These are phyloP conservation scores for Leuctra nigra DNA, from an alignment of 2,888 invertebrate species.

Conservation along the genomic window DNA sequence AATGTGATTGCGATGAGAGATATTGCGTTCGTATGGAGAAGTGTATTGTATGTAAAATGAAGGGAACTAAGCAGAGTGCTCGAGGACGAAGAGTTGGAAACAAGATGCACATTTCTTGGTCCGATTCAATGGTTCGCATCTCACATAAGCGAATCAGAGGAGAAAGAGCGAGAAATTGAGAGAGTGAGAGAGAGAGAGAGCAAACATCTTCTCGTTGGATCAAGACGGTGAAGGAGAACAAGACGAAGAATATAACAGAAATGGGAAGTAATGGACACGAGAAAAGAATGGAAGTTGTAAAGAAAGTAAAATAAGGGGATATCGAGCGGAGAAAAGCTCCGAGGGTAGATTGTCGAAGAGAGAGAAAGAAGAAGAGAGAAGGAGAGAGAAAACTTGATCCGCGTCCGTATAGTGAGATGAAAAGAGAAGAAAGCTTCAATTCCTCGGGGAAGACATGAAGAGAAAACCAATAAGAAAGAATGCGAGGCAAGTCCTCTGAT, in stretches of 20 bases:
- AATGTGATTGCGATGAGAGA: too few relatives aligned
- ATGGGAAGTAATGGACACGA: constrained; percentile 15
- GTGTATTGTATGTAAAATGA: too few relatives aligned
- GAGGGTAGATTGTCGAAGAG: constrained; percentile 7
- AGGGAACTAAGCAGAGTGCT: too few relatives aligned
- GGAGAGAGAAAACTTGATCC: background rate
- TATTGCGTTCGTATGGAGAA: too few relatives aligned
- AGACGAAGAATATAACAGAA: constrained; percentile 7
- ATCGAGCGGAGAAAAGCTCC: constrained; percentile 16
- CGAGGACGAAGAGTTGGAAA: too few relatives aligned
- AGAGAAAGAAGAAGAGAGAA: too few relatives aligned
- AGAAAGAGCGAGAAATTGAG: background rate
- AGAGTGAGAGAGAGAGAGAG: constrained; percentile 9
- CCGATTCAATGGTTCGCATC: constrained; percentile 3
- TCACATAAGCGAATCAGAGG: background rate
- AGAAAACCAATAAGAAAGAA: constrained; percentile 18
- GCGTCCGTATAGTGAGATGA: background rate
- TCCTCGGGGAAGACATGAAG: constrained; percentile 14
- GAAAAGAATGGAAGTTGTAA: constrained; percentile 13
- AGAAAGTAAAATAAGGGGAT: constrained; percentile 18
- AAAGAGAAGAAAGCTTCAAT: constrained; percentile 7
- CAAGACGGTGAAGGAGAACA: constrained; percentile 3
- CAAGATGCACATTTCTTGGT: background rate
- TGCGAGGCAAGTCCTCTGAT: constrained; percentile 15
- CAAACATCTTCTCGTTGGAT: constrained; percentile 5